Evolutionary conservation across 2,113 vertebrate species (phyloP), one percentile per base, ranked within the genome.

Genomic region (Thamnaconus septentrionalis): DNA sequence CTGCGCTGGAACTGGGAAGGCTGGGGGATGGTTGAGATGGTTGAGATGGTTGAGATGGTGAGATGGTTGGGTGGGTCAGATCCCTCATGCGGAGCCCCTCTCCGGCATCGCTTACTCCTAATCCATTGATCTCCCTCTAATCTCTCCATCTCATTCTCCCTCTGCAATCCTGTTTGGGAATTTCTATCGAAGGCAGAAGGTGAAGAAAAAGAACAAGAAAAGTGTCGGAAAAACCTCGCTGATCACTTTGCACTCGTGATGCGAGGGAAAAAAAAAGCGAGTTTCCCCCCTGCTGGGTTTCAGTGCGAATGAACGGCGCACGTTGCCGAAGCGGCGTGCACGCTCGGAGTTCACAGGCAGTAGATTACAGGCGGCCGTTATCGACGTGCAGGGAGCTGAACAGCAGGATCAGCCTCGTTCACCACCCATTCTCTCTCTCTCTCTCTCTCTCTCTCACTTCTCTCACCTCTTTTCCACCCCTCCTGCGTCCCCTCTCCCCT

Each of bases 51-150:
- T 72, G 68, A 66, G 62, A 70, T 82, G 74, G 76, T 72, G 68
- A 66, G 62, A 70, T 82, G 74, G 76, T 69, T 18, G 77, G 61
- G 69, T 79, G 83, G 85, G 78, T 83, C 70, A 78, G 41, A 46
- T 85, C 56, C 64, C 56, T 75, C 55, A 72, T 77, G 47, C 64
- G 53, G 60, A 64, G 53, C 53, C 54, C 53, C 18, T 57, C 31
- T 60, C 52, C 68, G 8, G 66, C 53, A 3, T 64, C 44, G 5
- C 44, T 7, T 45, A 45, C 44, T 45, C 7, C 7, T 7, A 45
- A 7, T 45, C 5, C 44, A 6, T 45, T 45, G 5, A 8, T 47
- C 12, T 49, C 6, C 1, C 51, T 9, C 53, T 57, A 18, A 10
- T 7, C 8, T 46, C 0, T 7, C 12, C 43, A 9, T 59, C 12